Evolutionary conservation across 2,888 invertebrate genomes (phyloP).

Genomic region (Pollenia labialis): DNA sequence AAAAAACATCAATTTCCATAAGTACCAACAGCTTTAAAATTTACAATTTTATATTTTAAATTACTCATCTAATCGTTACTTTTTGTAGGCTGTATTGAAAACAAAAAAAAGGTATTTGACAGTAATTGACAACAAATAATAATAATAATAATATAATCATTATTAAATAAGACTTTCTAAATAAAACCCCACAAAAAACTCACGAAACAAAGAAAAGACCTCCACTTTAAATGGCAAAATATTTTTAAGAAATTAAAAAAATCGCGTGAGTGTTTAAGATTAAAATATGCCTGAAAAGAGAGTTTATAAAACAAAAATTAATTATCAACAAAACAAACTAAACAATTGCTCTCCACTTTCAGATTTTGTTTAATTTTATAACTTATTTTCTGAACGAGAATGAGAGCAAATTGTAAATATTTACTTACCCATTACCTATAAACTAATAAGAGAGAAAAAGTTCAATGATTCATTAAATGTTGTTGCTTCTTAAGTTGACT

Average conservation of each 20-base stretch:
- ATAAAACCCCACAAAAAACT: neutral
- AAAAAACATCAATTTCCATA: no score
- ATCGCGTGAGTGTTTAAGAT: neutral
- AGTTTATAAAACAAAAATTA: no score
- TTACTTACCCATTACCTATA: no score
- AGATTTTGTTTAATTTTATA: no score
- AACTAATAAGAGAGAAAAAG: conserved; percentile 23
- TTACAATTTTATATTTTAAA: no score
- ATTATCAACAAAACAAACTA: no score
- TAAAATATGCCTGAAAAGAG: neutral
- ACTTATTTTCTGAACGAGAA: no score
- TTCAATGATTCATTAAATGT: conserved; percentile 64
- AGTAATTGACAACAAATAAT: neutral
- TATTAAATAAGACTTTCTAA: conserved; percentile 30
- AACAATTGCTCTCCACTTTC: no score
- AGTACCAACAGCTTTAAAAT: no score
- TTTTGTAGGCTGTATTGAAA: neutral
- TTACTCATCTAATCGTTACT: neutral
- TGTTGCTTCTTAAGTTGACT: neutral
- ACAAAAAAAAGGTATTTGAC: neutral
- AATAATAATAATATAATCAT: conserved; percentile 11
- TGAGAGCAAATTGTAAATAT: no score
- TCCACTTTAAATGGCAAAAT: neutral
- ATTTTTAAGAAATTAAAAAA: neutral
- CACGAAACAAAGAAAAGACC: conserved; percentile 13